Percentiles rank a stretch among this genome's conserved stretches.
Evolutionary conservation across 2,888 invertebrate genomes (phyloP).

Genomic region (Rhingia campestris): DNA sequence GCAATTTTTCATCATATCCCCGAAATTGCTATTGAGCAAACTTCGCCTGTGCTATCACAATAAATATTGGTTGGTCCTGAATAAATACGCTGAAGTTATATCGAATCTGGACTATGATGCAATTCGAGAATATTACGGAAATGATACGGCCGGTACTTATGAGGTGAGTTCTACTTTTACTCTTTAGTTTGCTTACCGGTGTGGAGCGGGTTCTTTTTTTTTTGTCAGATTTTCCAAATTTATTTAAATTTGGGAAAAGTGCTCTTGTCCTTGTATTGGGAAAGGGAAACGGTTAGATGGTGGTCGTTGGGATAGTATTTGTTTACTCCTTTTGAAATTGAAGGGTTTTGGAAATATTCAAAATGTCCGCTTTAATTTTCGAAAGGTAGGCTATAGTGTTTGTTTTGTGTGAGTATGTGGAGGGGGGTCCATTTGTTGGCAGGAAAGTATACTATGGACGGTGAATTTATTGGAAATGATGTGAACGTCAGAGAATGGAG

Average conservation of each 20-base stretch:
- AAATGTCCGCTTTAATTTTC: constrained; percentile 46
- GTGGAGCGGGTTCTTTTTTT: constrained; percentile 41
- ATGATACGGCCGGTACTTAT: constrained; percentile 80
- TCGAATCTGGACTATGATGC: constrained; percentile 82
- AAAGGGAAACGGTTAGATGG: neutral
- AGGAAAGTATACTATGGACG: neutral
- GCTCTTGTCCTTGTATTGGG: constrained; percentile 45
- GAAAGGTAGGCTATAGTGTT: constrained; percentile 24
- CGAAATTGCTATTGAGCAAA: constrained; percentile 82
- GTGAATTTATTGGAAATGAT: neutral
- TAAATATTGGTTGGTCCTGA: constrained; percentile 83
- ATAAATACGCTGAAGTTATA: constrained; percentile 83
- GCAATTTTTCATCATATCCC: constrained; percentile 78
- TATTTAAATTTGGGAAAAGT: constrained; percentile 69
- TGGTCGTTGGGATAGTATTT: constrained; percentile 53
- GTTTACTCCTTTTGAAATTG: constrained; percentile 33
- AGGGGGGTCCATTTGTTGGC: neutral
- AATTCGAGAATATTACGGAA: constrained; percentile 80
- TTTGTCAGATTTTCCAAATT: constrained; percentile 69
- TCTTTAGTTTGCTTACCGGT: constrained; percentile 17
- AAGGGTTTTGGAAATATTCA: constrained; percentile 36
- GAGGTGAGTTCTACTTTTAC: constrained; percentile 79
- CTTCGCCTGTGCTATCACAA: constrained; percentile 82
- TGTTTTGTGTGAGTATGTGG: constrained; percentile 28
- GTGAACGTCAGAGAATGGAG: no score